Base-by-base conservation (phyloP, 2,797 vertebrate genomes). In the Pseudocheirus occidentalis region DNA sequence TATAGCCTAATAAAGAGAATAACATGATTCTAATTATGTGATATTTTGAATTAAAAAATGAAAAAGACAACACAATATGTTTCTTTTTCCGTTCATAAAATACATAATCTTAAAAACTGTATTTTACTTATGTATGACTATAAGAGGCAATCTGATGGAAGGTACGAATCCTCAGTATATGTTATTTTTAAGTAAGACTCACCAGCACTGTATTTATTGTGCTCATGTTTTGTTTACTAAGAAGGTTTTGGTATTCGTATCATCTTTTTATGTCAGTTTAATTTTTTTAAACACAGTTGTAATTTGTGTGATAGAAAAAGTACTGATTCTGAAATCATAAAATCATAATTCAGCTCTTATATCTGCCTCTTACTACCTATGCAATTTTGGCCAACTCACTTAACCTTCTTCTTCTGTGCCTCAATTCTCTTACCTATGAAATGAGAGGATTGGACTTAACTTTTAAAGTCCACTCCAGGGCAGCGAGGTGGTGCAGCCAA, bases 71-170 rank as follows among this genome's bases (percentile, higher is more conserved):
- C 34, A 31, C 28, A 62, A 10, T 73, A 2, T 93, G 46, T 90
- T 92, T 94, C 90, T 57, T 31, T 92, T 90, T 92, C 52, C 50
- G n/a, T 90, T 94, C 24, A 0, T 34, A 93, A 92, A 94, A 96
- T 57, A 9, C 34, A 57, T 90, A 18, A 73, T 73, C 18, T 40
- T 73, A 27, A 18, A 54, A 27, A 18, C 91, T 66, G 46, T 11
- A 12, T 90, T 73, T 95, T 92, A 18, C 28, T 29, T 55, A 92
- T 94, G 57, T 93, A 91, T 92, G 40, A 57, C 92, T 93, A 52
- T 73, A 52, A 92, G 46, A 62, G 56, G 10, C 66, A n/a, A 93
- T 34, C 52, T 89, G 91, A 2, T 53, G 55, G 90, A 73, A 91
- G 91, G 90, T 55, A 52, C 62, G 24, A 58, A 95, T 91, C 13